Conservation (phyloP, 2,113 vertebrate species). For the Tachysurus vachellii region DNA sequence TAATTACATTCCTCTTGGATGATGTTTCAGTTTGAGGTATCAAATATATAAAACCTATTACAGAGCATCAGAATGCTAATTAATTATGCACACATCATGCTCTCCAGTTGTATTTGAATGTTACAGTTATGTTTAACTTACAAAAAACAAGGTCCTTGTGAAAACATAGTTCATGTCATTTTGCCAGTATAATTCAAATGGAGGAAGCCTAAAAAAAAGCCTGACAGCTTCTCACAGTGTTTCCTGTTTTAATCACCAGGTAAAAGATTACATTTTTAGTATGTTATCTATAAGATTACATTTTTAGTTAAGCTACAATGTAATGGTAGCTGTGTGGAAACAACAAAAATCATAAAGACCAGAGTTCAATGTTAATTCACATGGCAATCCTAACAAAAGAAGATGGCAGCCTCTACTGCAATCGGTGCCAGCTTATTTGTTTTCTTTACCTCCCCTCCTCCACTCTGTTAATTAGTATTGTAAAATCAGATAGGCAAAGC, state of each 20-base stretch:
- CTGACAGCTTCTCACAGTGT: background rate
- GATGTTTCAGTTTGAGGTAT: background rate
- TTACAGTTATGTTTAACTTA: background rate
- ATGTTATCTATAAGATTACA: background rate
- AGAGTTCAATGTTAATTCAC: constrained; percentile 2
- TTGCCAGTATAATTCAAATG: background rate
- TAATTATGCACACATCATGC: background rate
- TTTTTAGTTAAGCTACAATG: background rate
- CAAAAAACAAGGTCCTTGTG: background rate
- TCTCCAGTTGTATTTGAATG: background rate
- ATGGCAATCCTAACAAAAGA: constrained; percentile 63
- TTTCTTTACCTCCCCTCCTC: constrained; percentile 67
- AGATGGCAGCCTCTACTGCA: constrained; percentile 72
- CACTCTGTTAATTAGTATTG: constrained; percentile 73
- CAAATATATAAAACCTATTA: background rate
- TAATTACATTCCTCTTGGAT: background rate
- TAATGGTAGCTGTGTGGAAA: background rate
- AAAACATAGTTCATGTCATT: background rate
- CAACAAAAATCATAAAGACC: constrained; percentile 30
- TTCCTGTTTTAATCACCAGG: constrained; percentile 1
- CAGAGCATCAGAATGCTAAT: background rate
- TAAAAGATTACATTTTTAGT: background rate
- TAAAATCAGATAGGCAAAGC: constrained; percentile 65
- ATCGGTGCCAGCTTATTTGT: constrained; percentile 76
- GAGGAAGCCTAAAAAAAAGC: background rate